Base-by-base conservation (phyloP, 2,113 vertebrate genomes). In the Sigmodon hispidus region DNA sequence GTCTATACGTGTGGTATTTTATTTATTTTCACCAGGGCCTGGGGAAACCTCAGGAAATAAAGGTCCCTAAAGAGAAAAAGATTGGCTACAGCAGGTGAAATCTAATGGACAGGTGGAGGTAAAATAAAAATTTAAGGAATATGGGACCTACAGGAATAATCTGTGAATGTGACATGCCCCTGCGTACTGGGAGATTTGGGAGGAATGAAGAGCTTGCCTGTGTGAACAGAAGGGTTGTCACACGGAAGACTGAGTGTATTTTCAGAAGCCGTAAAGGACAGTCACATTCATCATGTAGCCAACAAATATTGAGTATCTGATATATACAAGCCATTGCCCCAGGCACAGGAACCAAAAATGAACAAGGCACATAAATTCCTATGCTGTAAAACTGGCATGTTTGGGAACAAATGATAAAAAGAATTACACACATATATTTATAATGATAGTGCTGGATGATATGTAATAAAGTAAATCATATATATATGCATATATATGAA, bases 181-280 rank as follows among this genome's bases (percentile, higher is more conserved):
- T 22, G 34, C 22, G 40, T 76, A 15, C 29, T 11, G 10, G 59
- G 72, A 69, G 26, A 43, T 36, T 61, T 43, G 29, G 43, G 77
- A 48, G 17, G 3, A 26, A 65, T 22, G 8, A 0, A 69, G 84
- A 24, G 2, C 52, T 77, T 87, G 79, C 75, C 80, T 73, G 7
- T 52, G 5, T 50, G 43, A 45, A 34, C 4, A 80, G 31, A 93
- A 84, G 34, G 17, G 34, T 1, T 92, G 91, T 69, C 81, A 36
- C 55, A 73, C 61, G 21, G 31, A 88, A 80, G 72, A 91, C 19
- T 69, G 31, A 88, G 22, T 67, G 40, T 43, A 87, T 93, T 94
- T 94, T 94, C 77, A 84, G 92, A 96, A 96, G 79, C 34, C 70
- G 29, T 81, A 70, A 69, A 76, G 76, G 94, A 77, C 67, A 94